A percentile compares a stretch with the other conserved stretches of the same genome.
phyloP scores from a whole-genome alignment of 2,888 invertebrate genomes.

The Ochropacha duplaris region DNA sequence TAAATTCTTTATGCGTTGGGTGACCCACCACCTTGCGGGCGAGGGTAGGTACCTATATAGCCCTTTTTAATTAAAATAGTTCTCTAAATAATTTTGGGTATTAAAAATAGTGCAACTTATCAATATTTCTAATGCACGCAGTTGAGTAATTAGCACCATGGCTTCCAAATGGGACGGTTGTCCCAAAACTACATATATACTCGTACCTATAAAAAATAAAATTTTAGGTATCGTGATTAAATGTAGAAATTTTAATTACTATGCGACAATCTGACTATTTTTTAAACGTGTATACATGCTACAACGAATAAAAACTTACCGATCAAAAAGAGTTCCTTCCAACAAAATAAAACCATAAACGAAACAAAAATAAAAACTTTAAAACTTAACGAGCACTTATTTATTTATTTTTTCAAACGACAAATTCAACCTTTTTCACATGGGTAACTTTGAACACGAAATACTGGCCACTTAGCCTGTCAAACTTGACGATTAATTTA shows the following conservation, averaged over 20 bases:
- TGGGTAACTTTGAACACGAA: slow-evolving; percentile 14
- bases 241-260: not conserved
- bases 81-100: not conserved
- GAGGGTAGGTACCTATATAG: not conserved
- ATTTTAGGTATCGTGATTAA: no score
- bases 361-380: slow-evolving; percentile 19
- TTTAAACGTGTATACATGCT: not conserved
- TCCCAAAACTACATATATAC: no score
- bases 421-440: slow-evolving; percentile 23
- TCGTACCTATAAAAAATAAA: no score
- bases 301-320: not conserved
- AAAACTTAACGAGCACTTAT: slow-evolving; percentile 6
- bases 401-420: slow-evolving; percentile 14
- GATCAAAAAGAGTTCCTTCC: not conserved
- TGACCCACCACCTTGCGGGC: not conserved
- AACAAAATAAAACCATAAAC: slow-evolving; percentile 6
- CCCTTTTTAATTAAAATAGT: not conserved
- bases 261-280: not conserved
- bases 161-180: no score
- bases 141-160: not conserved
- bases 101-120: not conserved
- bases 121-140: not conserved
- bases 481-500: slow-evolving; percentile 44
- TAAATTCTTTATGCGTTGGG: slow-evolving; percentile 30
- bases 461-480: slow-evolving; percentile 37